Evolutionary conservation across 2,888 invertebrate genomes (phyloP).

Genomic region (Gastrophysa polygoni): DNA sequence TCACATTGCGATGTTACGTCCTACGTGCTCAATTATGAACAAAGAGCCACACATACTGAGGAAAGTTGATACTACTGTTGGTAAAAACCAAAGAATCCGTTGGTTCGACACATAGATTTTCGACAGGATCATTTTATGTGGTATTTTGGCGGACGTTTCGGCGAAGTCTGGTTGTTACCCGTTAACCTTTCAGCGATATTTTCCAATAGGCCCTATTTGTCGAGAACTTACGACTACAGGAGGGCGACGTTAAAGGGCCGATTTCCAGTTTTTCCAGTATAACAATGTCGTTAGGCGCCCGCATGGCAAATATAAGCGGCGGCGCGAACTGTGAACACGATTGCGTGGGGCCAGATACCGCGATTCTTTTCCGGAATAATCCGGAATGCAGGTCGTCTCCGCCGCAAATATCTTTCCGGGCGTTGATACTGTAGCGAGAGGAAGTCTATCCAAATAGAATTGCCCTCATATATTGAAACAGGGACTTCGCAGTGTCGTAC

Average conservation of each 20-base stretch:
- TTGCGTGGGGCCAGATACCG: slow-evolving; percentile 37
- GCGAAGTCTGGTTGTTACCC: slow-evolving; percentile 4
- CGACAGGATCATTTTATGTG: neutral
- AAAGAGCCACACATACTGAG: too few relatives aligned
- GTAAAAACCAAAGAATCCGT: too few relatives aligned
- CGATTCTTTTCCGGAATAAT: slow-evolving; percentile 44
- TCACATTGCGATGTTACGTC: too few relatives aligned
- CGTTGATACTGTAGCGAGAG: neutral
- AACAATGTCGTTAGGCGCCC: slow-evolving; percentile 53
- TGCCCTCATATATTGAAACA: slow-evolving; percentile 35
- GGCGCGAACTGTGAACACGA: slow-evolving; percentile 46
- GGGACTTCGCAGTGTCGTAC: slow-evolving; percentile 25
- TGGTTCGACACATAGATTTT: too few relatives aligned
- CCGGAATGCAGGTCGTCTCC: slow-evolving; percentile 48
- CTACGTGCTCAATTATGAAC: too few relatives aligned
- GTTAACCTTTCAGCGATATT: slow-evolving; percentile 17
- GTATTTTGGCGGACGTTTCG: slow-evolving; percentile 16
- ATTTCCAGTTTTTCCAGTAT: slow-evolving; percentile 39
- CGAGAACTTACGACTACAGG: slow-evolving; percentile 21
- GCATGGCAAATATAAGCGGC: slow-evolving; percentile 48
- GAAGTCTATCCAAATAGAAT: slow-evolving; percentile 26
- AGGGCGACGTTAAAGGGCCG: slow-evolving; percentile 35
- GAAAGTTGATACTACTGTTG: too few relatives aligned
- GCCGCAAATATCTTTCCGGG: slow-evolving; percentile 38
- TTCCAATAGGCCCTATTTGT: slow-evolving; percentile 27